phyloP scores from a whole-genome alignment of 2,797 vertebrate genomes.

The Cyclura pinguis region DNA sequence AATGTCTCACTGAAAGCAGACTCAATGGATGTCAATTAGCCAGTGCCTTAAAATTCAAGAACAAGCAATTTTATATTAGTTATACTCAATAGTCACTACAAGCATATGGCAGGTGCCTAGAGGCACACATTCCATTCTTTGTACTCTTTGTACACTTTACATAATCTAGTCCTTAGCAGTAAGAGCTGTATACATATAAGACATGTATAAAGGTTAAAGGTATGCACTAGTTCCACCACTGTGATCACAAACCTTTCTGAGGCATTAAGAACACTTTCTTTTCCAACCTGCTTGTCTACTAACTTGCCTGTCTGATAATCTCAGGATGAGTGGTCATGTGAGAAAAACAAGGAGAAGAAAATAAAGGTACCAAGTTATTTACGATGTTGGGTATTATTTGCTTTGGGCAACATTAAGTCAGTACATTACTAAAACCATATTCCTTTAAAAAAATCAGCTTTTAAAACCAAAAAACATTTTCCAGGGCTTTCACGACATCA shows the following conservation, averaged over 20 bases:
- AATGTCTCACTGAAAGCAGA: not conserved
- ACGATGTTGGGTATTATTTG: not conserved
- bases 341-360: not conserved
- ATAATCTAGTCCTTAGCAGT: slow-evolving; percentile 15
- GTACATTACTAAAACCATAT: not conserved
- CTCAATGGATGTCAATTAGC: not conserved
- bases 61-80: not conserved
- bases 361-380: not conserved
- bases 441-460: not conserved
- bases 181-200: slow-evolving; percentile 8
- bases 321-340: slow-evolving; percentile 60
- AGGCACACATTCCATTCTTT: not conserved
- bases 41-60: not conserved
- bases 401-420: not conserved
- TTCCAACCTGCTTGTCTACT: slow-evolving; percentile 47
- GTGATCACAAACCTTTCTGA: slow-evolving; percentile 48
- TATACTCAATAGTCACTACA: not conserved
- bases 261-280: slow-evolving; percentile 42
- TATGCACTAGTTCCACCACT: not conserved
- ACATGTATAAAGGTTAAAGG: not conserved
- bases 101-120: not conserved
- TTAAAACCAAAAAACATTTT: not conserved
- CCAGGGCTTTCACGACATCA: not conserved
- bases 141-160: not conserved
- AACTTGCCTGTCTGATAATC: slow-evolving; percentile 30